A percentile compares a stretch with the other conserved stretches of the same genome.
Evolutionary conservation across 2,113 vertebrate genomes (phyloP).

Genomic region (Oryzias curvinotus): DNA sequence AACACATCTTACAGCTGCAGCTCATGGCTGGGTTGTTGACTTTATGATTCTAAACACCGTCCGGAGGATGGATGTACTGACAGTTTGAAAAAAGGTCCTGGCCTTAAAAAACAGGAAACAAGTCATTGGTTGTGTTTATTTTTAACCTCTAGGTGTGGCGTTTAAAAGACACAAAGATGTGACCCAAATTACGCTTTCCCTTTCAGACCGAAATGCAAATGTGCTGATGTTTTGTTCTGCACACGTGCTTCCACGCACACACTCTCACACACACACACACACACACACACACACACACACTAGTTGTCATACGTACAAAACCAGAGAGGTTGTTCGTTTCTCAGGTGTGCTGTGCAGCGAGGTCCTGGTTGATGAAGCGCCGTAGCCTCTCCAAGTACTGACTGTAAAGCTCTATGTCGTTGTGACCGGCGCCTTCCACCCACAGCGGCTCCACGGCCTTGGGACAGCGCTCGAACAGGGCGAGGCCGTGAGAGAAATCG

Average conservation of each 20-base stretch:
- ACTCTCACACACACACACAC: conserved; percentile 2
- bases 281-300: conserved; percentile 10
- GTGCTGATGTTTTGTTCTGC: conserved; percentile 20
- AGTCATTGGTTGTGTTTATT: conserved; percentile 28
- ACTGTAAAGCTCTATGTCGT: conserved; percentile 99
- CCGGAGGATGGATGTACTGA: conserved; percentile 14
- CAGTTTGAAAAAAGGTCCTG: conserved; percentile 32
- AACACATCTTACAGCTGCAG: conserved; percentile 37
- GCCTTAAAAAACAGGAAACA: conserved; percentile 38
- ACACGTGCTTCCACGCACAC: background rate
- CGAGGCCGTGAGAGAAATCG: conserved; percentile 97
- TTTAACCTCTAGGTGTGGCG: conserved; percentile 50
- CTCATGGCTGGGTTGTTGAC: conserved; percentile 9
- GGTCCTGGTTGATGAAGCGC: conserved; percentile 95
- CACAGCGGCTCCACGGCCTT: conserved; percentile 97
- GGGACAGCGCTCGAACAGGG: conserved; percentile 94
- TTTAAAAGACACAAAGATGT: conserved; percentile 68
- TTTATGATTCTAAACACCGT: conserved; percentile 24
- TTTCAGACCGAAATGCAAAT: conserved; percentile 25
- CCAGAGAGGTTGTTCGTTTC: conserved; percentile 51
- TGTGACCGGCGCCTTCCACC: conserved; percentile 97
- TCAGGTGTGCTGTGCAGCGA: conserved; percentile 81
- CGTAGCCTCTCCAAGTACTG: conserved; percentile 97
- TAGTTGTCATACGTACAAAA: conserved; percentile 31
- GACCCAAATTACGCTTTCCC: conserved; percentile 35